Evolutionary conservation across 2,888 invertebrate genomes (phyloP).

Genomic region (Andricus curvator): DNA sequence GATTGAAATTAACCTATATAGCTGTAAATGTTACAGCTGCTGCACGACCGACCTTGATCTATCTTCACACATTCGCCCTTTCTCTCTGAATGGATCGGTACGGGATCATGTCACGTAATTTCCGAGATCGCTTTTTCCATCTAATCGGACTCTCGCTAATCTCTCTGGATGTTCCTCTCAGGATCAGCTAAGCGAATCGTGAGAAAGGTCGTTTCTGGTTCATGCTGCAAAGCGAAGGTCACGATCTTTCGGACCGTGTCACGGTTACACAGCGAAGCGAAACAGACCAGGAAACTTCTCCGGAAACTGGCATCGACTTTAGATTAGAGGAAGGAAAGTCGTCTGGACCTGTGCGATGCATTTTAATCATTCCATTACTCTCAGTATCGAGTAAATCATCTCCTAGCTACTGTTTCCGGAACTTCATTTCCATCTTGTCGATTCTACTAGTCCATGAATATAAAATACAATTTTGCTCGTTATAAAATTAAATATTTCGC

Average conservation of each 20-base stretch:
- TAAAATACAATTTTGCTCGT: not conserved
- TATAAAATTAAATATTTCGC: no score
- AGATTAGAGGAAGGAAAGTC: constrained; percentile 28
- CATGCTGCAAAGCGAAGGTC: constrained; percentile 40
- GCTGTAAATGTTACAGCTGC: not conserved
- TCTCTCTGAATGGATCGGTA: constrained; percentile 17
- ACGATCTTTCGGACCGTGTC: constrained; percentile 29
- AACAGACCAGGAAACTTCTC: constrained; percentile 23
- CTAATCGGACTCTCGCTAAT: constrained; percentile 2
- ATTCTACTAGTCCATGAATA: not conserved
- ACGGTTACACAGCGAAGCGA: constrained; percentile 20
- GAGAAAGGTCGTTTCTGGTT: constrained; percentile 45
- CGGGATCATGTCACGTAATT: constrained; percentile 39
- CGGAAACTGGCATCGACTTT: constrained; percentile 19
- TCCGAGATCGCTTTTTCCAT: constrained; percentile 22
- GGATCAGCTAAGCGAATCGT: constrained; percentile 37
- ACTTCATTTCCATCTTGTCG: not conserved
- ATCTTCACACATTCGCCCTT: constrained; percentile 19
- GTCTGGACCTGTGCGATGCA: constrained; percentile 7
- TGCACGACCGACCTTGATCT: constrained; percentile 35
- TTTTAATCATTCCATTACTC: constrained; percentile 22
- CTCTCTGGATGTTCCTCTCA: constrained; percentile 31
- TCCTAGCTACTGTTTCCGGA: not conserved
- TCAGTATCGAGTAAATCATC: not conserved
- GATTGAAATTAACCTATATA: not conserved